phyloP scores from a whole-genome alignment of 2,888 invertebrate genomes.

The Campoletis raptor region DNA sequence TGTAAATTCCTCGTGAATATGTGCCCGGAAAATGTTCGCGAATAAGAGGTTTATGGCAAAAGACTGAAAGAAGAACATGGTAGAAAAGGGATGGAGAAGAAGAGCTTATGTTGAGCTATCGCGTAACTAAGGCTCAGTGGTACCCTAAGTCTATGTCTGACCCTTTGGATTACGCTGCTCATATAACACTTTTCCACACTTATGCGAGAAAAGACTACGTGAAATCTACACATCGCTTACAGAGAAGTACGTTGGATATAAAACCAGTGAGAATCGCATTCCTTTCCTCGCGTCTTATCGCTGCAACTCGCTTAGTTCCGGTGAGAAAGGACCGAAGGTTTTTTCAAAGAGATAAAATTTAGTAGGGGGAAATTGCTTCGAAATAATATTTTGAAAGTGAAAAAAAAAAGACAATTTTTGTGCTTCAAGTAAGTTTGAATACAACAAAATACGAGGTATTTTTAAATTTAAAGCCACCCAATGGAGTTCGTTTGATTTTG shows the following conservation, averaged over 20 bases:
- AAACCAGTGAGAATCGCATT: constrained; percentile 30
- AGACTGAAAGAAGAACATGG: neutral
- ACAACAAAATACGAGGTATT: neutral
- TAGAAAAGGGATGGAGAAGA: neutral
- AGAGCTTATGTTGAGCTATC: constrained; percentile 46
- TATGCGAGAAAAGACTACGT: constrained; percentile 18
- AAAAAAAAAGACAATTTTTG: neutral
- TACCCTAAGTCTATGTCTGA: constrained; percentile 19
- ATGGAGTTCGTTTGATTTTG: constrained; percentile 13
- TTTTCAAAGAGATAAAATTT: constrained; percentile 20
- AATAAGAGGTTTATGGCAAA: constrained; percentile 19
- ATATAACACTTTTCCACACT: constrained; percentile 40
- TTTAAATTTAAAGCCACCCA: constrained; percentile 1
- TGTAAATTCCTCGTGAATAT: constrained; percentile 15
- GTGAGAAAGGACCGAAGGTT: constrained; percentile 28
- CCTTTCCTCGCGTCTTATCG: neutral
- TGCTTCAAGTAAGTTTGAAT: constrained; percentile 15
- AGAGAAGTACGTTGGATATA: constrained; percentile 26
- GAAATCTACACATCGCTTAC: constrained; percentile 47
- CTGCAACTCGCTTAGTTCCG: constrained; percentile 25
- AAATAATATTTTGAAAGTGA: constrained; percentile 11
- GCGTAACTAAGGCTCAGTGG: constrained; percentile 42
- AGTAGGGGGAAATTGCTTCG: neutral
- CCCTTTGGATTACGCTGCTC: constrained; percentile 51
- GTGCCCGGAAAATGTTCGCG: constrained; percentile 19